Evolutionary conservation across 2,113 vertebrate genomes (phyloP), one percentile per base, ranked within the genome.

Genomic region (Edolisoma coerulescens): DNA sequence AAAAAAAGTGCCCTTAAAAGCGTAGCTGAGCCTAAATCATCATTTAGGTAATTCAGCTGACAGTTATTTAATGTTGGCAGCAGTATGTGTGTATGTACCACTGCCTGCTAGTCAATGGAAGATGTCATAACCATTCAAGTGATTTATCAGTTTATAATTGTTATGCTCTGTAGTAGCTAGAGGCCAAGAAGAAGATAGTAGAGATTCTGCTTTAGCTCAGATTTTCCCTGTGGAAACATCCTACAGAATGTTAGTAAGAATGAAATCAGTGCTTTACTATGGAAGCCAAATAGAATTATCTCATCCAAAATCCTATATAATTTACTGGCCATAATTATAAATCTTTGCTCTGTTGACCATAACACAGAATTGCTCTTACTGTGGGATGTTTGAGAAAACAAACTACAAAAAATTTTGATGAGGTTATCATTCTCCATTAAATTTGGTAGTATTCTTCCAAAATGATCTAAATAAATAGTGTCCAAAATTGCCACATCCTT

Each of bases 131-230:
- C 79, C 83, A 71, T 82, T 90, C 56, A 78, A 92, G 53, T 95
- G 93, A 96, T 96, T 95, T 97, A 90, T 93, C 93, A 96, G 92
- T 74, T 92, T 95, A 77, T 93, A 96, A 96, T 75, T 86, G 50
- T 91, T 96, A 64, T 45, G 12, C 17, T 87, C 30, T 88, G 52
- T 88, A 90, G 76, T 64, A 87, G 60, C 73, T 89, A 49, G 56
- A 92, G 87, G 69, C 96, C 80, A 96, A 75, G 53, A 89, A 80
- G 86, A 93, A 93, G 84, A 97, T 95, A 70, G 64, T 44, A 87
- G 69, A 93, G 67, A 95, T 92, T 60, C 93, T 97, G 89, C 53
- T 87, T 92, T 92, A 92, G 69, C 89, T 97, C 95, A 96, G 0
- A 67, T 91, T 94, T 96, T 94, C 74, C 41, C 53, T 53, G 74